phyloP scores from a whole-genome alignment of 1,140 invertebrate genomes.

The Bicyclus anynana region DNA sequence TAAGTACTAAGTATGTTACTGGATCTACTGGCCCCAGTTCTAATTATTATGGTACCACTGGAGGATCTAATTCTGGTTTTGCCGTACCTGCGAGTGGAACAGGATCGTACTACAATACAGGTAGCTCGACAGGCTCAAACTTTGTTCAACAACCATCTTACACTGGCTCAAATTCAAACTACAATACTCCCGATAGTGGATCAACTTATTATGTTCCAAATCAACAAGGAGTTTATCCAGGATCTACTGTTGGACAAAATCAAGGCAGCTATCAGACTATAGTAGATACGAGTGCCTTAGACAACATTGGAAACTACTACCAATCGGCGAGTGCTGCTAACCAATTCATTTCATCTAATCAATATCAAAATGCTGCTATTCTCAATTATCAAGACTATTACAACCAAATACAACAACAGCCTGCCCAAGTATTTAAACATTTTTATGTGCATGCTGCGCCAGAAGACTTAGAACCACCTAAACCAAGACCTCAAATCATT shows the following conservation, averaged over 20 bases:
- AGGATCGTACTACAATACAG: conserved; percentile 3
- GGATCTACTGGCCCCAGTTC: conserved; percentile 9
- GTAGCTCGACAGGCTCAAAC: background rate
- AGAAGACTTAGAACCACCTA: conserved; percentile 52
- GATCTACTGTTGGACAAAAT: conserved; percentile 16
- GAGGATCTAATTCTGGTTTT: conserved; percentile 1
- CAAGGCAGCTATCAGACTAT: conserved; percentile 21
- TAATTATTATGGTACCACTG: conserved; percentile 13
- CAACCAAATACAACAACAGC: conserved; percentile 46
- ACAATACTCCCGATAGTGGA: conserved; percentile 7
- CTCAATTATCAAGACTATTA: conserved; percentile 49
- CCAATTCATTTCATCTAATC: conserved; percentile 41
- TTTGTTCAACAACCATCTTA: background rate
- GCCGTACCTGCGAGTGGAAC: background rate
- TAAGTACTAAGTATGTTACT: conserved; percentile 14
- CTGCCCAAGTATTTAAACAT: conserved; percentile 61
- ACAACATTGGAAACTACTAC: conserved; percentile 38
- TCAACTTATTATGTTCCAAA: conserved; percentile 14
- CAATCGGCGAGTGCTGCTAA: conserved; percentile 33
- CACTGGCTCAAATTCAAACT: conserved; percentile 9
- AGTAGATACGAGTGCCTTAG: conserved; percentile 27
- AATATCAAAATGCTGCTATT: conserved; percentile 37
- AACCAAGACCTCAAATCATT: conserved; percentile 45
- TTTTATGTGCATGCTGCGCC: conserved; percentile 67
- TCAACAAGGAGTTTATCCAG: conserved; percentile 18